phyloP scores from a whole-genome alignment of 1,140 invertebrate genomes.

The Calephelis virginiensis region DNA sequence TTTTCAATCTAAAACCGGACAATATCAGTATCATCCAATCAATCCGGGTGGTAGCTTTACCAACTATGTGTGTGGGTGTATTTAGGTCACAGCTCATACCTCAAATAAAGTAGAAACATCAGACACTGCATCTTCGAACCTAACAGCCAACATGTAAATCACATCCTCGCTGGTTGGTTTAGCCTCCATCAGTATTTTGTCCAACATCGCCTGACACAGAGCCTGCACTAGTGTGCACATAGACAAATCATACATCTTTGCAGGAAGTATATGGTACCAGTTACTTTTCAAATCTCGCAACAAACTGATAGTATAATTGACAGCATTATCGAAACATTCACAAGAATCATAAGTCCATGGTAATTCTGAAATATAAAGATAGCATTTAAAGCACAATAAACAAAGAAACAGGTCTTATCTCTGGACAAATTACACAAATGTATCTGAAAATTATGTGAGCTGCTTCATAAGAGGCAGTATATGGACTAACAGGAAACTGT shows the following conservation, averaged over 20 bases:
- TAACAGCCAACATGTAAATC: slow-evolving; percentile 53
- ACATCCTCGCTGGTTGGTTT: slow-evolving; percentile 51
- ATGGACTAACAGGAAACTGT: too few relatives aligned
- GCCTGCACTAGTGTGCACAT: slow-evolving; percentile 54
- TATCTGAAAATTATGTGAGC: too few relatives aligned
- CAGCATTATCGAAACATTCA: slow-evolving; percentile 52
- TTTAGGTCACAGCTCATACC: slow-evolving; percentile 34
- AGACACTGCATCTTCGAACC: slow-evolving; percentile 43
- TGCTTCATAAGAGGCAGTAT: too few relatives aligned
- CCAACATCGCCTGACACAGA: slow-evolving; percentile 51
- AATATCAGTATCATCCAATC: too few relatives aligned
- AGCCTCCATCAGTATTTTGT: slow-evolving; percentile 44
- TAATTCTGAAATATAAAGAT: slow-evolving; percentile 43
- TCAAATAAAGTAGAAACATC: slow-evolving; percentile 53
- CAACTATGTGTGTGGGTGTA: too few relatives aligned
- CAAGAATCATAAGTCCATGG: slow-evolving; percentile 53
- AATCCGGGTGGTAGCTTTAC: too few relatives aligned
- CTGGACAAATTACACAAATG: too few relatives aligned
- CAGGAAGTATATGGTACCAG: slow-evolving; percentile 59
- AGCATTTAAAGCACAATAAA: too few relatives aligned
- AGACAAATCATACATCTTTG: slow-evolving; percentile 60
- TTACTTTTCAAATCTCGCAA: slow-evolving; percentile 49
- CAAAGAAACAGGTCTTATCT: too few relatives aligned
- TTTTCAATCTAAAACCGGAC: too few relatives aligned
- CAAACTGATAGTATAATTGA: slow-evolving; percentile 49